phyloP scores from a whole-genome alignment of 2,888 invertebrate genomes.

The Geotrupes spiniger region DNA sequence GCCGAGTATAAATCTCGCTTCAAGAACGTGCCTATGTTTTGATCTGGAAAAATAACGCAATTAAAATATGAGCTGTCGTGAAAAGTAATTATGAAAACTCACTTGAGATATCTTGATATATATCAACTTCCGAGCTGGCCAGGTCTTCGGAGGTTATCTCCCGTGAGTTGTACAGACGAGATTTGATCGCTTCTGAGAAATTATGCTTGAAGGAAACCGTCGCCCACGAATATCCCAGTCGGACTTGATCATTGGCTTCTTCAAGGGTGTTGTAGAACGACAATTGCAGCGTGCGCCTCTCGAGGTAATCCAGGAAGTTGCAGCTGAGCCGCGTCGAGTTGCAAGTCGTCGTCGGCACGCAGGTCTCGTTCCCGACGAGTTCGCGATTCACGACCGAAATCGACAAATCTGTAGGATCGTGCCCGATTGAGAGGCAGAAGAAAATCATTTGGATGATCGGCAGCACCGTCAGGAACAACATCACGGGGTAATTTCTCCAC shows the following conservation, averaged over 20 bases:
- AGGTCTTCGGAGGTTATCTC: conserved; percentile 59
- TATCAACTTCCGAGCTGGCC: conserved; percentile 62
- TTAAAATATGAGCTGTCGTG: neutral
- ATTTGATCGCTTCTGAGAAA: conserved; percentile 67
- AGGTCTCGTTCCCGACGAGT: conserved; percentile 43
- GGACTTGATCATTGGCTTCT: conserved; percentile 65
- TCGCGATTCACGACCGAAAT: conserved; percentile 83
- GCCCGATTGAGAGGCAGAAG: conserved; percentile 87
- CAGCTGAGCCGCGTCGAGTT: conserved; percentile 71
- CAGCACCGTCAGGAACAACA: conserved; percentile 81
- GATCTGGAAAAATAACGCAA: conserved; percentile 70
- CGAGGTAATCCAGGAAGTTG: conserved; percentile 69
- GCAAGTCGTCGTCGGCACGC: conserved; percentile 53
- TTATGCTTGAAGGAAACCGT: conserved; percentile 72
- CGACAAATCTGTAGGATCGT: conserved; percentile 73
- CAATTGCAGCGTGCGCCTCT: conserved; percentile 63
- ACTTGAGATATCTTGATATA: conserved; percentile 86
- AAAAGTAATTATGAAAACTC: conserved; percentile 39
- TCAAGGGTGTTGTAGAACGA: conserved; percentile 52
- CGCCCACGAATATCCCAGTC: conserved; percentile 72
- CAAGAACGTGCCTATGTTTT: conserved; percentile 81
- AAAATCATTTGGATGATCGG: conserved; percentile 83
- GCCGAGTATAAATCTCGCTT: conserved; percentile 70
- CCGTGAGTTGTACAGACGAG: conserved; percentile 51
- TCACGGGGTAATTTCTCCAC: conserved; percentile 77